A percentile compares a stretch with the other conserved stretches of the same genome.
These are phyloP conservation scores for Camponotus pennsylvanicus DNA, from an alignment of 1,140 invertebrate species.

Conservation along the genomic window DNA sequence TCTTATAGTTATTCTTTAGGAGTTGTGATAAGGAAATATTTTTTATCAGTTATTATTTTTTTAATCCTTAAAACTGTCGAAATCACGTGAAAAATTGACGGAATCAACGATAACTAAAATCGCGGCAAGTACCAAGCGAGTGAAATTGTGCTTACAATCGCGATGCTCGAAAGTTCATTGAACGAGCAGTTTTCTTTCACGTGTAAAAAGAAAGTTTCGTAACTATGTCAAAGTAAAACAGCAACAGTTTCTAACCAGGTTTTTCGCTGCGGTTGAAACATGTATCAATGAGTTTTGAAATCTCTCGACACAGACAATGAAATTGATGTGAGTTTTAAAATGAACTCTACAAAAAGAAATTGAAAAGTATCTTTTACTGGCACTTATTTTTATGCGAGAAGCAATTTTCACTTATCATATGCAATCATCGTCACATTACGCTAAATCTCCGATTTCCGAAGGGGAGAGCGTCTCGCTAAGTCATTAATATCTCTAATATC, in stretches of 20 bases:
- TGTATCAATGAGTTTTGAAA: not conserved
- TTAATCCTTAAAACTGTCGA: not conserved
- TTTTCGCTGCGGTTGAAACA: no score
- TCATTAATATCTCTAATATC: not conserved
- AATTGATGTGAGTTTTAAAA: not conserved
- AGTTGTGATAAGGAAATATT: not conserved
- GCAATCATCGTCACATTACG: not conserved
- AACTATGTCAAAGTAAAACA: not conserved
- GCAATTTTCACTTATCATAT: not conserved
- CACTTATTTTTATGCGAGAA: not conserved
- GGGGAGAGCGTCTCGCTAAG: not conserved
- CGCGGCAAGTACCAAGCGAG: not conserved
- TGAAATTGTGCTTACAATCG: not conserved
- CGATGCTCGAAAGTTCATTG: not conserved
- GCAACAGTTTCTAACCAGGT: not conserved
- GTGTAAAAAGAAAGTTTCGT: not conserved
- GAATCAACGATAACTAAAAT: constrained; percentile 9
- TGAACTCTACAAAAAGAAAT: not conserved
- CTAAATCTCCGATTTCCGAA: not conserved
- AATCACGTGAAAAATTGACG: not conserved
- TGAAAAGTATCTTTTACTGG: not conserved
- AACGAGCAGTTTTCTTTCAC: not conserved
- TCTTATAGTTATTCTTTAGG: constrained; percentile 4
- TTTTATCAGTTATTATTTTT: not conserved
- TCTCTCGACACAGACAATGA: not conserved